A percentile compares a stretch with the other conserved stretches of the same genome.
phyloP scores from a whole-genome alignment of 2,888 invertebrate species.

The Callimorpha dominula region DNA sequence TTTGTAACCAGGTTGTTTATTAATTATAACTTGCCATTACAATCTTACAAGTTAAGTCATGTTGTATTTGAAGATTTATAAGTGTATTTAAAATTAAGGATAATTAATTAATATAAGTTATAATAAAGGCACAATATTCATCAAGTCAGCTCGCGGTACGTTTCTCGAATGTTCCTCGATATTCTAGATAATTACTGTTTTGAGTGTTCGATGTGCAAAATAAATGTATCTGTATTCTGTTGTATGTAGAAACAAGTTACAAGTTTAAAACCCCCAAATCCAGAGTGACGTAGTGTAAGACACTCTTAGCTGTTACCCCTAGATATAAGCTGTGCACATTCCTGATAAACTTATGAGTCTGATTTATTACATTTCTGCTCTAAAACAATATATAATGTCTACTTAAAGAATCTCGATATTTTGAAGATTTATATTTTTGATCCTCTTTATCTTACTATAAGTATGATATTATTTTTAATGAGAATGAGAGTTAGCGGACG shows the following conservation, averaged over 20 bases:
- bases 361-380: conserved; percentile 83
- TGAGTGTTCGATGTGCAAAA: conserved; percentile 70
- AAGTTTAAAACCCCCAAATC: conserved; percentile 66
- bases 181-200: conserved; percentile 63
- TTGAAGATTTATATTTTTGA: conserved; percentile 84
- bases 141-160: conserved; percentile 84
- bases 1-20: conserved; percentile 58
- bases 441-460: conserved; percentile 81
- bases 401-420: conserved; percentile 82
- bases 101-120: conserved; percentile 62
- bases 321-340: conserved; percentile 84
- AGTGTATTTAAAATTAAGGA: conserved; percentile 51
- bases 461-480: conserved; percentile 77
- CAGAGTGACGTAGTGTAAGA: conserved; percentile 70
- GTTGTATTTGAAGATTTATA: conserved; percentile 60
- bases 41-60: conserved; percentile 56
- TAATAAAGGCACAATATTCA: conserved; percentile 81
- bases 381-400: conserved; percentile 76
- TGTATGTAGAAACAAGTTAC: conserved; percentile 65
- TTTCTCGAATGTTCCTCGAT: conserved; percentile 82
- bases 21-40: conserved; percentile 64
- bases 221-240: conserved; percentile 70
- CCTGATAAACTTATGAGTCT: conserved; percentile 82
- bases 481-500: conserved; percentile 62
- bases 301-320: conserved; percentile 68